Conservation (phyloP, 2,888 invertebrate species). For the Molanna angustata region DNA sequence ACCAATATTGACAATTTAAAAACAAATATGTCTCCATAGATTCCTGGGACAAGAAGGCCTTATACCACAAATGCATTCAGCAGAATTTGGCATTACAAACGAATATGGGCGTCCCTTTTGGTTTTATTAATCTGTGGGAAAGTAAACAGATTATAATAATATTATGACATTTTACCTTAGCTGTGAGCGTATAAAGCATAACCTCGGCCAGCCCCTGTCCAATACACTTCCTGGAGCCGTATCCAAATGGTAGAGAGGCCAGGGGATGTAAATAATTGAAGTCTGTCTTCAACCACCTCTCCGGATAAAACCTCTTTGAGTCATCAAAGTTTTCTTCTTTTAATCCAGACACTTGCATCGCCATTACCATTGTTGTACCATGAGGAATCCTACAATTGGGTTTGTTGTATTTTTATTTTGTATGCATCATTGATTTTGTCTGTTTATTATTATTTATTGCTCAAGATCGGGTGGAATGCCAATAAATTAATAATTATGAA, state of each 20-base stretch:
- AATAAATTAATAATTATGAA: no score
- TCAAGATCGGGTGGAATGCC: no score
- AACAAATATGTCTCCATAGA: no score
- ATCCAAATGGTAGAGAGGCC: slow-evolving; percentile 63
- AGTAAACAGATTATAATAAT: no score
- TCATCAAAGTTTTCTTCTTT: slow-evolving; percentile 66
- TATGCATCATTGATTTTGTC: no score
- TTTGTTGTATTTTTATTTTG: not conserved
- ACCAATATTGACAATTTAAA: no score
- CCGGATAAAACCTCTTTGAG: slow-evolving; percentile 58
- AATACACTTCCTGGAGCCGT: slow-evolving; percentile 60
- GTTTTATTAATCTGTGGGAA: no score
- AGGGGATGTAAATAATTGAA: slow-evolving; percentile 50
- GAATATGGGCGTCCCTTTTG: no score
- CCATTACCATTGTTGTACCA: slow-evolving; percentile 63
- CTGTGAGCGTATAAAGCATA: slow-evolving; percentile 55
- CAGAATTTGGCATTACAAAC: no score
- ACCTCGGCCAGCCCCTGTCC: slow-evolving; percentile 61
- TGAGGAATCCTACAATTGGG: slow-evolving; percentile 51
- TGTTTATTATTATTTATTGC: no score
- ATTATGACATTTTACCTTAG: slow-evolving; percentile 46
- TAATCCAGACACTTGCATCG: slow-evolving; percentile 58
- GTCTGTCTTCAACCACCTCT: slow-evolving; percentile 57
- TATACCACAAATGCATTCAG: no score
- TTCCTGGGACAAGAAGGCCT: no score